phyloP scores from a whole-genome alignment of 2,888 invertebrate species.

The Pseudococcus viburni region DNA sequence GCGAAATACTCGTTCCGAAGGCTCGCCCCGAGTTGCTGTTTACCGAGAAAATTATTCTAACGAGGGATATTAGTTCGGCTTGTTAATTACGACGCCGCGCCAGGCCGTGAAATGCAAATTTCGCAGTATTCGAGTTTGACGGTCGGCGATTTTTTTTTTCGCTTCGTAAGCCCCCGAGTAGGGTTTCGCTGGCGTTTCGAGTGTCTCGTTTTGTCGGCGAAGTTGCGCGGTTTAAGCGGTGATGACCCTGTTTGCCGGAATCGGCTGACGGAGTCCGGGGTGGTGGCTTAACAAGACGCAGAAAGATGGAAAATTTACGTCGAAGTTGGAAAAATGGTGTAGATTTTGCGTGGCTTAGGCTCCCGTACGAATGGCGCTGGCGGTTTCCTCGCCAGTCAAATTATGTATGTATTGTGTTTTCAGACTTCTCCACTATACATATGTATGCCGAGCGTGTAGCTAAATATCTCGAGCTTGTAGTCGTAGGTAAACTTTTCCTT shows the following conservation, averaged over 20 bases:
- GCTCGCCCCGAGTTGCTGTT: slow-evolving; percentile 26
- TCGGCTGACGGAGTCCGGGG: neutral
- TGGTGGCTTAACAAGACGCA: neutral
- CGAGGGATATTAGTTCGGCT: slow-evolving; percentile 37
- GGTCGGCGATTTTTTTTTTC: slow-evolving; percentile 22
- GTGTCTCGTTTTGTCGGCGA: neutral
- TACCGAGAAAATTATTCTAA: slow-evolving; percentile 45
- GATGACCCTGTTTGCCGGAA: neutral
- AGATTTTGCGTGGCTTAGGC: too few species aligned
- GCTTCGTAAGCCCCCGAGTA: neutral
- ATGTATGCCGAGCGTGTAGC: too few species aligned
- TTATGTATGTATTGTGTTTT: too few species aligned
- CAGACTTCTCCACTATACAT: too few species aligned
- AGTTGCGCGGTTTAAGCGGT: neutral
- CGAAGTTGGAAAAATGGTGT: neutral
- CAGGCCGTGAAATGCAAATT: slow-evolving; percentile 36
- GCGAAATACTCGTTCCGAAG: slow-evolving; percentile 14
- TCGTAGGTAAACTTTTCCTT: too few species aligned
- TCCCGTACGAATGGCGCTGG: too few species aligned
- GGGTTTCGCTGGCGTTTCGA: neutral
- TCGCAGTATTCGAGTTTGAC: slow-evolving; percentile 41
- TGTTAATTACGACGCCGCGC: slow-evolving; percentile 36
- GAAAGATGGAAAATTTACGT: neutral
- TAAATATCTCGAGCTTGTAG: too few species aligned
- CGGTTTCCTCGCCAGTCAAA: too few species aligned